phyloP scores from a whole-genome alignment of 2,888 invertebrate species.

The Ophraella communa region DNA sequence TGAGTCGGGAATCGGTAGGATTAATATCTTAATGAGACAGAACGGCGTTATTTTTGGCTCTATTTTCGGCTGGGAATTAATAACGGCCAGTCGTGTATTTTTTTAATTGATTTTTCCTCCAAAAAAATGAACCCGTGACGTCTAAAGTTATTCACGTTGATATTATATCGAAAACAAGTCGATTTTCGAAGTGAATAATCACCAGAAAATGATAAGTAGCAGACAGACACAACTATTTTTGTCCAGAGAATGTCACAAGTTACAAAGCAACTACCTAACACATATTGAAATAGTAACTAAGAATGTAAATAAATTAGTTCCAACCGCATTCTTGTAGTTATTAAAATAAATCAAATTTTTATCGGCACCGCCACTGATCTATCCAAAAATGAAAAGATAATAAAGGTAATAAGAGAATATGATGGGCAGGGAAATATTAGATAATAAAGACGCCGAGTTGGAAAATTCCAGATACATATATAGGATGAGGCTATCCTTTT shows the following conservation, averaged over 20 bases:
- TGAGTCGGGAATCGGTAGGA: constrained; percentile 32
- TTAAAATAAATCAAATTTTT: background rate
- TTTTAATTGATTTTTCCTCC: constrained; percentile 29
- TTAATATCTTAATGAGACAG: constrained; percentile 35
- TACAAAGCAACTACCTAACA: too few species aligned
- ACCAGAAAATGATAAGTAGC: constrained; percentile 24
- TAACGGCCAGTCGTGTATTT: constrained; percentile 29
- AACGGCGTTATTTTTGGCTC: constrained; percentile 32
- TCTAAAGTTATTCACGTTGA: constrained; percentile 20
- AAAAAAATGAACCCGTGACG: constrained; percentile 16
- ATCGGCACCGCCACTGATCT: background rate
- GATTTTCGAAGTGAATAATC: constrained; percentile 22
- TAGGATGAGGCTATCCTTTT: constrained; percentile 36
- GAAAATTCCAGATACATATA: constrained; percentile 27
- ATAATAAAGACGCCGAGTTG: constrained; percentile 37
- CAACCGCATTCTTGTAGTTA: too few species aligned
- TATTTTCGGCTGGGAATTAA: constrained; percentile 36
- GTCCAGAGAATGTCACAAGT: constrained; percentile 4
- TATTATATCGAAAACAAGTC: constrained; percentile 28
- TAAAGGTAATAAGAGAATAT: constrained; percentile 33
- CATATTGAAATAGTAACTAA: background rate
- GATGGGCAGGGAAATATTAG: constrained; percentile 38
- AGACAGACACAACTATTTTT: constrained; percentile 25
- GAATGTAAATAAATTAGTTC: background rate
- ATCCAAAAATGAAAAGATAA: constrained; percentile 28